Evolutionary conservation across 2,797 vertebrate species (phyloP).

Genomic region (Peromyscus melanophrys): DNA sequence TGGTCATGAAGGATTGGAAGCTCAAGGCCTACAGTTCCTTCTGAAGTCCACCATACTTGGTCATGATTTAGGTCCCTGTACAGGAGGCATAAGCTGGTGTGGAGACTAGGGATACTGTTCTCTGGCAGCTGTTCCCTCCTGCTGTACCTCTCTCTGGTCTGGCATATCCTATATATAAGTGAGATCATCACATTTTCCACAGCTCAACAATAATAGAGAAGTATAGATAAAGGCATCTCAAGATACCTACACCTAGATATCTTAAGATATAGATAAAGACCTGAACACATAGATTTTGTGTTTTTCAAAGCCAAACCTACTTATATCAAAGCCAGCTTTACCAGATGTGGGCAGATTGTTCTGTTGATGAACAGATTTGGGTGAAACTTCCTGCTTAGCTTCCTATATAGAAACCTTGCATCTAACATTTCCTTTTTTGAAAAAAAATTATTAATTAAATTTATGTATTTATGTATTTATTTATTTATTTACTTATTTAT

Average conservation of each 20-base stretch:
- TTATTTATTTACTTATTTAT: too few relatives aligned
- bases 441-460: not conserved
- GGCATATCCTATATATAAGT: not conserved
- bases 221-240: too few relatives aligned
- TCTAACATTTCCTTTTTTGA: too few relatives aligned
- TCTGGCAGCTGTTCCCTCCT: not conserved
- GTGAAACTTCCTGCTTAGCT: not conserved
- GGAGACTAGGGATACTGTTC: too few relatives aligned
- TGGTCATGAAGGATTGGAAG: not conserved
- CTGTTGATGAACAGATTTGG: not conserved
- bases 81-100: not conserved
- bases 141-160: not conserved
- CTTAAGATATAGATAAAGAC: not conserved
- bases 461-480: not conserved
- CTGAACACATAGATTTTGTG: not conserved
- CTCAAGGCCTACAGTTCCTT: too few relatives aligned
- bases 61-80: not conserved
- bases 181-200: not conserved
- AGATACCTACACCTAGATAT: not conserved
- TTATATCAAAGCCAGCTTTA: not conserved
- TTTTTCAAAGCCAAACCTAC: not conserved
- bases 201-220: not conserved
- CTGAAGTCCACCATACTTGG: rapidly evolving
- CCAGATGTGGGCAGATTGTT: not conserved
- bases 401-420: rapidly evolving